Evolutionary conservation across 2,113 vertebrate genomes (phyloP).

Genomic region (Chaetorhynchus papuensis): DNA sequence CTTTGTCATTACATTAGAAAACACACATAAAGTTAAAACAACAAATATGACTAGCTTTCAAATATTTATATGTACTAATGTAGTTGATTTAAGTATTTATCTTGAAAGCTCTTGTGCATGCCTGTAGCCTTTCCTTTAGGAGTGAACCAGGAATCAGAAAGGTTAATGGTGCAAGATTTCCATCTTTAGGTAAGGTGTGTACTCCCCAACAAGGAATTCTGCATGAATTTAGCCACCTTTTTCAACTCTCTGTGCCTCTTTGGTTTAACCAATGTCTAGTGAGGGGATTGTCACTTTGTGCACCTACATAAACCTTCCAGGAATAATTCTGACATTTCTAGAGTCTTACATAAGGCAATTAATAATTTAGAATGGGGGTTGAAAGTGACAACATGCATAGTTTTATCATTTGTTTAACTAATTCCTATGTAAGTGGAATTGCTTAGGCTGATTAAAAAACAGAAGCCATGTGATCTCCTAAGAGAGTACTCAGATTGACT

Average conservation of each 20-base stretch:
- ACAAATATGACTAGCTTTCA: not conserved
- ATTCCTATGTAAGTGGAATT: not conserved
- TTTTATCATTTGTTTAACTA: not conserved
- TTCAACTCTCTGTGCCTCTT: not conserved
- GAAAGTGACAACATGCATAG: not conserved
- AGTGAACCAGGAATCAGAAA: not conserved
- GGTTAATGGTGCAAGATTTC: not conserved
- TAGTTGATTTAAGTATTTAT: not conserved
- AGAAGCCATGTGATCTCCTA: not conserved
- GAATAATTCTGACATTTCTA: not conserved
- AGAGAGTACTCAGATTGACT: not conserved
- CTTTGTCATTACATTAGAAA: not conserved
- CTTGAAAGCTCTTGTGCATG: not conserved
- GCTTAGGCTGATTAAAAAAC: not conserved
- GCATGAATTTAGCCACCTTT: not conserved
- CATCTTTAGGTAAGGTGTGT: too few species aligned
- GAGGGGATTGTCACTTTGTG: not conserved
- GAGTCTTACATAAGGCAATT: not conserved
- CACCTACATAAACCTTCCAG: not conserved
- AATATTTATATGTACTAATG: not conserved
- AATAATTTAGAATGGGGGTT: not conserved
- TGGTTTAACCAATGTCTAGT: not conserved
- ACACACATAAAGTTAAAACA: not conserved
- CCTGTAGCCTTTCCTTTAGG: not conserved
- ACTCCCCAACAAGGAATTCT: not conserved